Conservation (phyloP, 1,140 invertebrate genomes). For the Andricus grossulariae region DNA sequence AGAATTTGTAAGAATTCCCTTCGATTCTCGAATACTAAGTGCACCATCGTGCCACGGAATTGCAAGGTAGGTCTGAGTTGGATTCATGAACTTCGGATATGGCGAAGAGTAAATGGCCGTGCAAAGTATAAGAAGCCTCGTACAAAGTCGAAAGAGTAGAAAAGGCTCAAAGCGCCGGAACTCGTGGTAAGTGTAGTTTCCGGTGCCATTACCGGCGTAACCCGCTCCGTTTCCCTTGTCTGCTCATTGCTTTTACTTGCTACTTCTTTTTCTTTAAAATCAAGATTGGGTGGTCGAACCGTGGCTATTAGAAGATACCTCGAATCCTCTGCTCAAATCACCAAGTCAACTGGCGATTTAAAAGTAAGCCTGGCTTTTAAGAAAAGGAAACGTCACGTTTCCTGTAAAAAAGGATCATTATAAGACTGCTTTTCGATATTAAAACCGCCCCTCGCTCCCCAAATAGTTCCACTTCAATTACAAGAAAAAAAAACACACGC, state of each 20-base stretch:
- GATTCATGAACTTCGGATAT: conserved; percentile 63
- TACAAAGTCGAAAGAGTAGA: conserved; percentile 41
- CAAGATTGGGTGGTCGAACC: conserved; percentile 15
- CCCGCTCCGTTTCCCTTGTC: conserved; percentile 54
- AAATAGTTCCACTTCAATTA: too few relatives aligned
- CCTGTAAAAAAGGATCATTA: not conserved
- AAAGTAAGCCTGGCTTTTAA: not conserved
- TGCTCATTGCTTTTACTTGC: conserved; percentile 53
- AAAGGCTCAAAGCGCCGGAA: conserved; percentile 65
- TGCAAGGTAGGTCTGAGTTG: conserved; percentile 29
- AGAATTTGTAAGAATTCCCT: conserved; percentile 2
- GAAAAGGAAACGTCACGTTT: not conserved
- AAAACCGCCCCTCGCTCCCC: too few relatives aligned
- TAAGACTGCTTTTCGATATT: too few relatives aligned
- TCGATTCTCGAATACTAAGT: conserved; percentile 21
- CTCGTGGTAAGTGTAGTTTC: conserved; percentile 69
- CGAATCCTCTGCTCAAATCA: conserved; percentile 13
- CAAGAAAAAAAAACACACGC: too few relatives aligned
- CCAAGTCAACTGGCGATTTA: conserved; percentile 15
- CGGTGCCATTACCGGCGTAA: conserved; percentile 64
- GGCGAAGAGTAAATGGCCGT: conserved; percentile 55
- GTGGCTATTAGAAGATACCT: not conserved
- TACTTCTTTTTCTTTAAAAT: conserved; percentile 34
- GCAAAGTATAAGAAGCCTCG: conserved; percentile 51
- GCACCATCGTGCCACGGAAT: conserved; percentile 16